Percentiles rank a stretch among this genome's conserved stretches.
phyloP scores from a whole-genome alignment of 2,113 vertebrate species.

The Sitta europaea region DNA sequence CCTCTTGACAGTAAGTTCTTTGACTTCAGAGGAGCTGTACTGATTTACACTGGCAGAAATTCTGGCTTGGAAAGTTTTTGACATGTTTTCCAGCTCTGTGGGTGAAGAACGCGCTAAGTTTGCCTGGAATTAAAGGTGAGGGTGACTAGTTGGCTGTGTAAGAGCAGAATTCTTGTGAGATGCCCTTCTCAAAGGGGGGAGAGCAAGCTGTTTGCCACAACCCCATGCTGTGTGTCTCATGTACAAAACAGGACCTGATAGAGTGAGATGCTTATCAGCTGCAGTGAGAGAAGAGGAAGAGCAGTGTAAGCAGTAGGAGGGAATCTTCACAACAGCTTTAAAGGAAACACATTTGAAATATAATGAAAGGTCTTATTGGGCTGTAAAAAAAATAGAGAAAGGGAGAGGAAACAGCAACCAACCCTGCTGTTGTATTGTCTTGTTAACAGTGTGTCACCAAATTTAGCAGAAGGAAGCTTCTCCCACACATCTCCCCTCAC shows the following conservation, averaged over 20 bases:
- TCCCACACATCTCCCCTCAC: not conserved
- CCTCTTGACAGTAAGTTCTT: not conserved
- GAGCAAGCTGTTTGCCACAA: not conserved
- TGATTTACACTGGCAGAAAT: not conserved
- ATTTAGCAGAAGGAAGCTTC: slow-evolving; percentile 40
- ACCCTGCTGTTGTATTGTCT: slow-evolving; percentile 47
- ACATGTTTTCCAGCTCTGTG: not conserved
- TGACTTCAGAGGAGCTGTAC: not conserved
- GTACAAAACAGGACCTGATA: not conserved
- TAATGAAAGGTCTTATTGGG: slow-evolving; percentile 38
- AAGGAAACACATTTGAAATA: slow-evolving; percentile 53
- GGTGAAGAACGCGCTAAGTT: not conserved
- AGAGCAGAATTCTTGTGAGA: not conserved
- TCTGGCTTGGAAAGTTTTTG: not conserved
- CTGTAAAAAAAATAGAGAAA: not conserved
- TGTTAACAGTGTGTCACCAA: slow-evolving; percentile 43
- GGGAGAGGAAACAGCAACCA: slow-evolving; percentile 23
- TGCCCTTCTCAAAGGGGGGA: not conserved
- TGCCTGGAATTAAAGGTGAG: not conserved
- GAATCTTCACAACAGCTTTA: slow-evolving; percentile 44
- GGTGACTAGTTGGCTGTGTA: not conserved
- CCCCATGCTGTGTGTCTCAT: not conserved
- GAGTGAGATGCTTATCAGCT: slow-evolving; percentile 11
- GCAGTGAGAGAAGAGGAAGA: slow-evolving; percentile 28
- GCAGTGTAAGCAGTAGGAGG: slow-evolving; percentile 41